Conservation (phyloP, 1,140 invertebrate species). For the Prorops nasuta region DNA sequence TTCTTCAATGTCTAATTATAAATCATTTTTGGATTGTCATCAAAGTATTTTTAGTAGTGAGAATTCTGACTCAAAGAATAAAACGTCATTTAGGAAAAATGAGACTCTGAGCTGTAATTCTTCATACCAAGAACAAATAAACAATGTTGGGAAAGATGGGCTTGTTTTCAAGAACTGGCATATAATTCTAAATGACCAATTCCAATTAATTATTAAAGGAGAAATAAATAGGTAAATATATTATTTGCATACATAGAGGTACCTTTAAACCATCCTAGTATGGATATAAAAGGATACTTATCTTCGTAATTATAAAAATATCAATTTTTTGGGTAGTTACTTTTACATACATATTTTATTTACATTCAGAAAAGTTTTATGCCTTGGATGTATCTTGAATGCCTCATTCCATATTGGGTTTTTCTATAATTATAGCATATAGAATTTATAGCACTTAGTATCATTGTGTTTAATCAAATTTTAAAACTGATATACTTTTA, state of each 20-base stretch:
- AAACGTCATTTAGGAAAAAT: background rate
- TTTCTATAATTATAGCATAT: too few relatives aligned
- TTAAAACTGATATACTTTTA: background rate
- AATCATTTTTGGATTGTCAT: background rate
- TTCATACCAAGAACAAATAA: too few relatives aligned
- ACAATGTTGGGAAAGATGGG: background rate
- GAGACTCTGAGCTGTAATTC: too few relatives aligned
- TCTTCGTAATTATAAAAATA: too few relatives aligned
- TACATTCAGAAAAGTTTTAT: background rate
- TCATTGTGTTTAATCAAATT: too few relatives aligned
- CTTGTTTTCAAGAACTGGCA: slow-evolving; percentile 39
- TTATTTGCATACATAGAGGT: background rate
- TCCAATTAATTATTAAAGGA: too few relatives aligned
- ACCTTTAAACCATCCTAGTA: background rate
- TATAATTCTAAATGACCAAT: background rate
- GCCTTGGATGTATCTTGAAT: too few relatives aligned
- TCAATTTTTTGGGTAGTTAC: too few relatives aligned
- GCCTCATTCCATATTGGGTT: too few relatives aligned
- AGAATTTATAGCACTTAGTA: too few relatives aligned
- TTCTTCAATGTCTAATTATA: background rate
- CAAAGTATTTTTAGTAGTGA: background rate
- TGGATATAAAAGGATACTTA: background rate
- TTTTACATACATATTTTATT: background rate
- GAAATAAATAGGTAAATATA: too few relatives aligned
- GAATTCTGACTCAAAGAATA: background rate